A percentile compares a stretch with the other conserved stretches of the same genome.
phyloP scores from a whole-genome alignment of 2,888 invertebrate genomes.

The Stomorhina lunata region DNA sequence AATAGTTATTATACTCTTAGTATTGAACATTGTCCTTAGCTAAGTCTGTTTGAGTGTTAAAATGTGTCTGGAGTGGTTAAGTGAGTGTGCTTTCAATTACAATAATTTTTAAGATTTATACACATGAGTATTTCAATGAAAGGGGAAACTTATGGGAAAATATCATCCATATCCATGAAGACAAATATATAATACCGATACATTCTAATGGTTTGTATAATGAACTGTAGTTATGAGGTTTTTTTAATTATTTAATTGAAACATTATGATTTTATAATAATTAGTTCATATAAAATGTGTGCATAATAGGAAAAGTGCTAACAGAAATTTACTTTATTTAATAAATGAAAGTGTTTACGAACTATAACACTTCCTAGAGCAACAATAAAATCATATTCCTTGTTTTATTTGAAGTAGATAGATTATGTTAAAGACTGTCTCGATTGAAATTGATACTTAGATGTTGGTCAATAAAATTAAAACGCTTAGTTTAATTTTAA shows the following conservation, averaged over 20 bases:
- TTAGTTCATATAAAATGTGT: not conserved
- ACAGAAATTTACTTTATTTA: too few species aligned
- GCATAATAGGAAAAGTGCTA: not conserved
- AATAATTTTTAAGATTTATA: not conserved
- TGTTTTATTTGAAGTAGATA: too few species aligned
- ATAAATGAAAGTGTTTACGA: too few species aligned
- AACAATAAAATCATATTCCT: too few species aligned
- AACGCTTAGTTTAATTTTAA: too few species aligned
- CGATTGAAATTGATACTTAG: too few species aligned
- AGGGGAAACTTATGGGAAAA: not conserved
- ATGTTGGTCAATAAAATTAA: too few species aligned
- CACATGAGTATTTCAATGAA: not conserved
- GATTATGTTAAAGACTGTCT: too few species aligned
- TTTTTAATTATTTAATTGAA: slow-evolving; percentile 29
- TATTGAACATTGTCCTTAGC: not conserved
- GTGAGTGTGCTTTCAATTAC: not conserved
- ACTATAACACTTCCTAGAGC: too few species aligned
- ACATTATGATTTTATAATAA: slow-evolving; percentile 27
- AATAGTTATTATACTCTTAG: too few species aligned
- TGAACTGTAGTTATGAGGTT: not conserved
- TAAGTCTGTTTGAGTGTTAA: not conserved
- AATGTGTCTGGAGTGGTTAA: not conserved
- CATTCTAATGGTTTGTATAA: not conserved
- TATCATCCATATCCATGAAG: not conserved
- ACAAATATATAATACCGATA: not conserved